These are phyloP conservation scores for Hetaerina titia DNA, from an alignment of 2,888 invertebrate species.

Conservation along the genomic window DNA sequence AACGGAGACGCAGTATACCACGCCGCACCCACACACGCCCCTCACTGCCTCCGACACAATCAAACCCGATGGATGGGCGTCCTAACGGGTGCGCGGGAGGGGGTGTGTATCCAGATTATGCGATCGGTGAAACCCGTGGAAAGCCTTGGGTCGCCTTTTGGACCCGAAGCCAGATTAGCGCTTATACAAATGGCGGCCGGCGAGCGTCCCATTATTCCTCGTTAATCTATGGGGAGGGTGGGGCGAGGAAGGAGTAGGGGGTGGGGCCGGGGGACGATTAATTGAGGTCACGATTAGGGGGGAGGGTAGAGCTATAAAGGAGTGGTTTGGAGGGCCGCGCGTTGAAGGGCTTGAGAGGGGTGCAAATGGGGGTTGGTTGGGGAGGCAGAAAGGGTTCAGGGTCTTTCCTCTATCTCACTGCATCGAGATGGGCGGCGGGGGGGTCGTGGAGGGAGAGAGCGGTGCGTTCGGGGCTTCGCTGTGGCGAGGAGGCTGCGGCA, in stretches of 20 bases:
- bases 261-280: not conserved
- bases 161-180: constrained; percentile 32
- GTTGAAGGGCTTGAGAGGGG: constrained; percentile 25
- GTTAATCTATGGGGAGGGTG: not conserved
- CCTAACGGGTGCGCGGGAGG: not conserved
- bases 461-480: too few relatives aligned
- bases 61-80: not conserved
- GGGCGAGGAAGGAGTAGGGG: not conserved
- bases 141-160: constrained; percentile 5
- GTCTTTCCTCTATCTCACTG: not conserved
- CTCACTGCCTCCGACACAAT: not conserved
- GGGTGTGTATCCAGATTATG: constrained; percentile 35
- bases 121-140: constrained; percentile 27
- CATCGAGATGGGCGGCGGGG: not conserved
- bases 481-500: too few relatives aligned
- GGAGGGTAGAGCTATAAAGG: not conserved
- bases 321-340: not conserved
- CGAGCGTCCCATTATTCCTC: constrained; percentile 35
- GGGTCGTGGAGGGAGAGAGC: too few relatives aligned
- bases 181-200: constrained; percentile 12
- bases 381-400: not conserved
- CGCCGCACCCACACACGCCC: not conserved
- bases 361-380: not conserved
- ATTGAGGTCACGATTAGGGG: not conserved
- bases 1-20: not conserved